Evolutionary conservation across 2,888 invertebrate genomes (phyloP).

Genomic region (Melieria omissa): DNA sequence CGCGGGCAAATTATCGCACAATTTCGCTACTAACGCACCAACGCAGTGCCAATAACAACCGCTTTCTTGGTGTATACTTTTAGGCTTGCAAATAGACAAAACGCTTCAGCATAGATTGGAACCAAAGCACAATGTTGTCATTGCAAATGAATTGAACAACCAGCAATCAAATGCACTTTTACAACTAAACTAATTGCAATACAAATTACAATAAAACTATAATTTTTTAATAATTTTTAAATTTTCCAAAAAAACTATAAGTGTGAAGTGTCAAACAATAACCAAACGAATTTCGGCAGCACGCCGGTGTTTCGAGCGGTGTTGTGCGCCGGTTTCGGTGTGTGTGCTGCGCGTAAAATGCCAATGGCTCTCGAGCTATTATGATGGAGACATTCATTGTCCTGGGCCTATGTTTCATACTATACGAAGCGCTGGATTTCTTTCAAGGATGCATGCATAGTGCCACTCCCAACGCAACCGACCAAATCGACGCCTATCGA

Average conservation of each 20-base stretch:
- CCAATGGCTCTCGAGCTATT: conserved; percentile 60
- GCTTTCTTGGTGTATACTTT: conserved; percentile 33
- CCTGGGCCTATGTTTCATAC: conserved; percentile 75
- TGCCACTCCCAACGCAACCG: conserved; percentile 61
- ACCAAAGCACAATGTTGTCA: too few relatives aligned
- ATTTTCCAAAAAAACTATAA: background rate
- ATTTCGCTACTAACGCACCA: conserved; percentile 33
- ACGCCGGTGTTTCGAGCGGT: conserved; percentile 1
- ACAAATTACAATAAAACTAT: conserved; percentile 13
- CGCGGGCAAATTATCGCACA: conserved; percentile 49
- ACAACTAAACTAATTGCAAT: conserved; percentile 11
- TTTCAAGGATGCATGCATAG: conserved; percentile 70
- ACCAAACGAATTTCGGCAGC: background rate
- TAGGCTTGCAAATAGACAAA: conserved; percentile 38
- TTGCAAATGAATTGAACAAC: background rate
- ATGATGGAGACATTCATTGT: conserved; percentile 76
- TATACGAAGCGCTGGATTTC: conserved; percentile 76
- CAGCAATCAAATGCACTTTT: background rate
- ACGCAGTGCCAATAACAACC: conserved; percentile 14
- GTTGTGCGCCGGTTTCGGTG: conserved; percentile 29
- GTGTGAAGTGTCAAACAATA: background rate
- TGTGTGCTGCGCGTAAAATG: conserved; percentile 44
- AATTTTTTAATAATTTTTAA: conserved; percentile 12
- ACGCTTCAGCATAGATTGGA: conserved; percentile 2
- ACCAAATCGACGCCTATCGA: conserved; percentile 65